phyloP scores from a whole-genome alignment of 2,113 vertebrate species.

The Malaclemys terrapin region DNA sequence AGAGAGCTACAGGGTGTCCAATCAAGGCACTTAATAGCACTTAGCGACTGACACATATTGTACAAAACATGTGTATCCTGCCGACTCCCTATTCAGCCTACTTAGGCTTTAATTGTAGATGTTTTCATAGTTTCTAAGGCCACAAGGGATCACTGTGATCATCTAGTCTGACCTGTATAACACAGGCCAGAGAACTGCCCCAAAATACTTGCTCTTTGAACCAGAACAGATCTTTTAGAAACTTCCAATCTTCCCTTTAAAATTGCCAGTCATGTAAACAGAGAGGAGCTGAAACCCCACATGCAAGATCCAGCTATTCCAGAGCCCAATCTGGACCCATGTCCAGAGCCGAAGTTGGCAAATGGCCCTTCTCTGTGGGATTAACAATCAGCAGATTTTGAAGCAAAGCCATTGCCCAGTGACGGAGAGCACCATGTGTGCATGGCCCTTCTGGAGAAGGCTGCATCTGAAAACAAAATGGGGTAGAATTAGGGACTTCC shows the following conservation, averaged over 20 bases:
- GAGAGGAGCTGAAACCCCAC: not conserved
- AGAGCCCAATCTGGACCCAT: not conserved
- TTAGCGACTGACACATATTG: not conserved
- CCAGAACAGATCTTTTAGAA: not conserved
- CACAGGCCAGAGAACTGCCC: not conserved
- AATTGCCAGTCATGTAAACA: not conserved
- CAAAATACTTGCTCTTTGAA: not conserved
- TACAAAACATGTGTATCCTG: fast-evolving
- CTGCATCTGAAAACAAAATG: not conserved
- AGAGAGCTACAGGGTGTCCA: slow-evolving; percentile 15
- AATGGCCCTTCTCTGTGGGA: not conserved
- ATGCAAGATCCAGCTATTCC: not conserved
- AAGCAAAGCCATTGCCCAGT: not conserved
- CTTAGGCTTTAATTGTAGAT: not conserved
- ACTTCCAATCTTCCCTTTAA: not conserved
- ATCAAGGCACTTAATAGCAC: slow-evolving; percentile 39
- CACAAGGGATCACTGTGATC: not conserved
- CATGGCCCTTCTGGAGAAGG: fast-evolving
- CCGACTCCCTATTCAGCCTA: not conserved
- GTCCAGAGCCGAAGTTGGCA: not conserved
- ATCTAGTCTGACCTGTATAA: not conserved
- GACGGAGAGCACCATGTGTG: not conserved
- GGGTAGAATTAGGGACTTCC: not conserved
- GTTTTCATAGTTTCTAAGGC: not conserved
- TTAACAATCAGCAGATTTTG: not conserved